Conservation (phyloP, 1,140 invertebrate genomes). For the Caenorhabditis inopinata region DNA sequence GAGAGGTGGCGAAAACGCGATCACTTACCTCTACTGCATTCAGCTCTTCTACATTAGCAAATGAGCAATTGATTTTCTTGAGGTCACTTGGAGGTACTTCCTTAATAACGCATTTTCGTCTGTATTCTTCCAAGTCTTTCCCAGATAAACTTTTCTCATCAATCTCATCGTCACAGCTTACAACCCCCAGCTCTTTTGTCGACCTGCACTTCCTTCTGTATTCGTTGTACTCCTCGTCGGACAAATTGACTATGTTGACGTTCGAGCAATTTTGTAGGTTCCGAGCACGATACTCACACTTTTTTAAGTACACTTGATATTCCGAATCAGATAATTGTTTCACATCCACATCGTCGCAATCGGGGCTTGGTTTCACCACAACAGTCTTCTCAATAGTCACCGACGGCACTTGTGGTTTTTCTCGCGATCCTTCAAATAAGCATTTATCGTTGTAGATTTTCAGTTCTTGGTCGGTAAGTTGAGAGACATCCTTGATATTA, state of each 20-base stretch:
- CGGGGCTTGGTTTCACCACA: too few relatives aligned
- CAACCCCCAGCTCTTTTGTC: background rate
- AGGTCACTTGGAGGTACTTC: background rate
- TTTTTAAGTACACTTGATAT: background rate
- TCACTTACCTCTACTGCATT: background rate
- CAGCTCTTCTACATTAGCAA: background rate
- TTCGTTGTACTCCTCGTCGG: background rate
- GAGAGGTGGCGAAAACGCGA: too few relatives aligned
- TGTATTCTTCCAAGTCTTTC: background rate
- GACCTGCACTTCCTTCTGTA: background rate
- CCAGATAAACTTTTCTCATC: background rate
- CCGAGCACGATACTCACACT: background rate
- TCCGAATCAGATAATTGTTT: background rate
- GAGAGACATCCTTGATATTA: background rate
- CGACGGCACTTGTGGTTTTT: too few relatives aligned
- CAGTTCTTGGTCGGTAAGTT: background rate
- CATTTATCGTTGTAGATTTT: background rate
- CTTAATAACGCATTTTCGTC: background rate
- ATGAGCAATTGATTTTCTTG: background rate
- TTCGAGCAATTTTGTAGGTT: slow-evolving; percentile 7
- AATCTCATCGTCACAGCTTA: background rate
- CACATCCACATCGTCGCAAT: too few relatives aligned
- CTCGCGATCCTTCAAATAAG: too few relatives aligned
- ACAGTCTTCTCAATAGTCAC: too few relatives aligned
- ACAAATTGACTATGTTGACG: background rate